Evolutionary conservation across 2,888 invertebrate species (phyloP).

Genomic region (Platycheirus rosarum): DNA sequence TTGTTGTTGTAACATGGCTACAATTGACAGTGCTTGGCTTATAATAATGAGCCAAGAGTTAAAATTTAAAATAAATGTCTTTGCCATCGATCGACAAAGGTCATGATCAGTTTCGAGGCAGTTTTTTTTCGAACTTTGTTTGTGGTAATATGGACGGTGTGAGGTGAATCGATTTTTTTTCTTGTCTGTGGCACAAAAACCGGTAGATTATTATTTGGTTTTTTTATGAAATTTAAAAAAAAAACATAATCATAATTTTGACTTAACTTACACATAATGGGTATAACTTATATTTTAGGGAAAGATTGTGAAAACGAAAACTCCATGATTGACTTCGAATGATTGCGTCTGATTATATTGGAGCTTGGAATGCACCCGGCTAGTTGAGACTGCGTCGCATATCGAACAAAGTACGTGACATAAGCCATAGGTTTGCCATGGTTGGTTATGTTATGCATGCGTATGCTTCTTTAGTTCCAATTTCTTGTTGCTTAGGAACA

Average conservation of each 20-base stretch:
- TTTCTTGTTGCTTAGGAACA: too few species aligned
- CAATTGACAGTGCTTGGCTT: slow-evolving; percentile 29
- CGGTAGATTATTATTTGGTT: not conserved
- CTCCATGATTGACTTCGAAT: not conserved
- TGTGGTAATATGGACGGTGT: not conserved
- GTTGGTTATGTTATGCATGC: too few species aligned
- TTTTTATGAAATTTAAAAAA: not conserved
- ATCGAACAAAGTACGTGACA: too few species aligned
- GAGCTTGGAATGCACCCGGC: not conserved
- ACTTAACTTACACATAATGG: not conserved
- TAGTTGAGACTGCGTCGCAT: too few species aligned
- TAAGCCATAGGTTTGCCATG: too few species aligned
- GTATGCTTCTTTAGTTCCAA: too few species aligned
- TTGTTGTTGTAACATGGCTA: slow-evolving; percentile 23
- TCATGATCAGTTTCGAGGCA: slow-evolving; percentile 60
- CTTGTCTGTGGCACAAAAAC: not conserved
- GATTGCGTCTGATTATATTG: not conserved
- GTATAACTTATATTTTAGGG: not conserved
- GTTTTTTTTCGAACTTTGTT: slow-evolving; percentile 11
- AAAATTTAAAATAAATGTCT: slow-evolving; percentile 56
- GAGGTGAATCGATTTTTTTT: not conserved
- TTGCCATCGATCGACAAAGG: slow-evolving; percentile 63
- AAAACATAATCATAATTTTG: not conserved
- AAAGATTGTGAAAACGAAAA: not conserved
- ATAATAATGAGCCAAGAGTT: slow-evolving; percentile 47